A percentile compares a stretch with the other conserved stretches of the same genome.
Conservation (phyloP, 2,888 invertebrate species). For the Tanytarsus gracilentus region DNA sequence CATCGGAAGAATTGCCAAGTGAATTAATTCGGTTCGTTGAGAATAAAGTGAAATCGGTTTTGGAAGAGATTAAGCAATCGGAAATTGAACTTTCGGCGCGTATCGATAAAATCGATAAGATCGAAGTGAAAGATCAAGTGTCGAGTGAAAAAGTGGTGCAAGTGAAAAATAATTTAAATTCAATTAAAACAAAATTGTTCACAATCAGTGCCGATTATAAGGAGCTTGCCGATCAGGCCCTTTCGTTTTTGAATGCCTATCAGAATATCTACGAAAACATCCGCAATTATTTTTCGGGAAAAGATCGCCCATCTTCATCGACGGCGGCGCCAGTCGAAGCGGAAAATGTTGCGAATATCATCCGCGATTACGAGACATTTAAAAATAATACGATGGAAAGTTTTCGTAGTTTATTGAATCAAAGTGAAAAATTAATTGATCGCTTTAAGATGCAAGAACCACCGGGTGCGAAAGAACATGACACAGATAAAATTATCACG, state of each 20-base stretch:
- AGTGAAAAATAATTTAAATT: constrained; percentile 55
- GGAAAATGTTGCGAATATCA: constrained; percentile 47
- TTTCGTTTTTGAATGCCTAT: constrained; percentile 61
- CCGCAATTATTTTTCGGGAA: constrained; percentile 48
- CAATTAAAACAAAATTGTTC: constrained; percentile 57
- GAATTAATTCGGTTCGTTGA: constrained; percentile 50
- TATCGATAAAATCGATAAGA: constrained; percentile 56
- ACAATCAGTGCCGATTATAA: constrained; percentile 62
- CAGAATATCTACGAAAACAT: constrained; percentile 53
- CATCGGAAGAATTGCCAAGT: constrained; percentile 50
- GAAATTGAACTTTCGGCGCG: constrained; percentile 58
- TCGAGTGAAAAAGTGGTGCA: constrained; percentile 49
- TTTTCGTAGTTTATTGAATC: constrained; percentile 55
- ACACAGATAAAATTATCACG: constrained; percentile 57
- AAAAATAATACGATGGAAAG: constrained; percentile 56
- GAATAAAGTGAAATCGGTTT: constrained; percentile 48
- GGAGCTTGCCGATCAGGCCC: constrained; percentile 57
- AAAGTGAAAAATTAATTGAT: constrained; percentile 58
- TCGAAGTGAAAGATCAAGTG: constrained; percentile 51
- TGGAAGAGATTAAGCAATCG: constrained; percentile 53
- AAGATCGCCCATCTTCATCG: constrained; percentile 35
- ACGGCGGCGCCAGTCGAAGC: constrained; percentile 41
- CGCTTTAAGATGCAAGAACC: constrained; percentile 65
- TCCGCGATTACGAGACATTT: constrained; percentile 56
- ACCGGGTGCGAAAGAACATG: constrained; percentile 54